Evolutionary conservation across 1,140 invertebrate species (phyloP).

Genomic region (Goniozus legneri): DNA sequence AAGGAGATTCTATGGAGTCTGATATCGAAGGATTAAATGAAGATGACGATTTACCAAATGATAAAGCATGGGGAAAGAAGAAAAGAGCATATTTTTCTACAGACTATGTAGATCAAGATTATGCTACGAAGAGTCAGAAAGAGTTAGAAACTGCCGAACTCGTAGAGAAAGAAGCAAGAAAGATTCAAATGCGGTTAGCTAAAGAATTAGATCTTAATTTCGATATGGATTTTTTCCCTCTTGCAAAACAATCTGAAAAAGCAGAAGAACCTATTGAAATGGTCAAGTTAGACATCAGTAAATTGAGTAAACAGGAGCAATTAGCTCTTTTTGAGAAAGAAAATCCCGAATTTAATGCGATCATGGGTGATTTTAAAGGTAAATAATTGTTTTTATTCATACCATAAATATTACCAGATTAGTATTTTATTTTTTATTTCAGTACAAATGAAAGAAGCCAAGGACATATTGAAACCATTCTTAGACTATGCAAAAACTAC

Average conservation of each 20-base stretch:
- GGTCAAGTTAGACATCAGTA: conserved; percentile 70
- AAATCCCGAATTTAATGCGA: conserved; percentile 75
- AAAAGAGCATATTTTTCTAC: conserved; percentile 77
- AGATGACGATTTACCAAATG: conserved; percentile 68
- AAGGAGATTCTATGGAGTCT: conserved; percentile 54
- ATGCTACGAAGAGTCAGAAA: conserved; percentile 62
- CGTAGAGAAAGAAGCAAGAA: conserved; percentile 82
- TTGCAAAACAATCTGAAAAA: conserved; percentile 42
- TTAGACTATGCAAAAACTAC: conserved; percentile 61
- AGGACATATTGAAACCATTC: conserved; percentile 63
- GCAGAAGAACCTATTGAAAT: conserved; percentile 55
- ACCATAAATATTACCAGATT: conserved; percentile 10
- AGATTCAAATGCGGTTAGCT: conserved; percentile 73
- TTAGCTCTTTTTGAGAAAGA: conserved; percentile 73
- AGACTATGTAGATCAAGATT: conserved; percentile 85
- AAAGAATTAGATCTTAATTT: conserved; percentile 76
- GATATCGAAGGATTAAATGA: conserved; percentile 70
- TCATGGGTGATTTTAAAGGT: conserved; percentile 76
- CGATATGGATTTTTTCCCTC: conserved; percentile 72
- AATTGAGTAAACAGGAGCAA: conserved; percentile 72
- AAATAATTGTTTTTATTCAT: conserved; percentile 32
- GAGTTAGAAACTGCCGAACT: conserved; percentile 71
- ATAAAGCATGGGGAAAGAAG: conserved; percentile 82
- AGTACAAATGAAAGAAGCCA: conserved; percentile 61
- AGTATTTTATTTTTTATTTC: conserved; percentile 25